These are phyloP conservation scores for Epizoanthus scotinus DNA, from an alignment of 92 coral and sea anemone species.

Conservation along the genomic window DNA sequence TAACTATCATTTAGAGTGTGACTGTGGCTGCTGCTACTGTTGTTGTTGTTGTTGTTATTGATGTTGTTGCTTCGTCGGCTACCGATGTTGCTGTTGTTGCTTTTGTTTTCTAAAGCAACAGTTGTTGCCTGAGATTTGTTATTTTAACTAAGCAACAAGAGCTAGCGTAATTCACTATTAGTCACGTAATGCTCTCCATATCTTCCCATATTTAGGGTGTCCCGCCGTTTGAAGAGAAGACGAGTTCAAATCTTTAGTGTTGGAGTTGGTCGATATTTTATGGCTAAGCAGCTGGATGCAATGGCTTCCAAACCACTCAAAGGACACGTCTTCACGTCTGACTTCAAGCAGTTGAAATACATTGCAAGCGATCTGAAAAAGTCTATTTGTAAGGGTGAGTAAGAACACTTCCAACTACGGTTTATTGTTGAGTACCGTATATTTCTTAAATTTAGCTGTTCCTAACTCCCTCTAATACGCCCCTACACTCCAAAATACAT, in stretches of 20 bases:
- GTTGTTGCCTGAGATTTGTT: no score
- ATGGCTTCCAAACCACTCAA: conserved; percentile 67
- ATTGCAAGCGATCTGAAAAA: conserved; percentile 69
- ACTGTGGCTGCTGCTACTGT: no score
- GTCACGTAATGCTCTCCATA: no score
- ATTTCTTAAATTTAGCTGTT: background rate
- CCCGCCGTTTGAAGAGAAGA: conserved; percentile 43
- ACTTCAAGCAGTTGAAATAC: conserved; percentile 77
- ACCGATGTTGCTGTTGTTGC: no score
- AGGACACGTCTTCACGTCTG: conserved; percentile 81
- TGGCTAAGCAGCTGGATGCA: conserved; percentile 63
- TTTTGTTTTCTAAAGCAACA: no score
- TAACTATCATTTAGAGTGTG: no score
- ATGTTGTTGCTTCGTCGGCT: no score
- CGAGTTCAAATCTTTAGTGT: conserved; percentile 63
- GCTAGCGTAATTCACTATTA: no score
- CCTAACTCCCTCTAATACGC: no score
- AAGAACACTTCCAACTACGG: background rate
- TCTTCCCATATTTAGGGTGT: background rate
- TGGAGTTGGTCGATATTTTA: conserved; percentile 81
- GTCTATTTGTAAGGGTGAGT: conserved; percentile 75
- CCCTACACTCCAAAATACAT: no score
- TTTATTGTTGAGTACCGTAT: background rate
- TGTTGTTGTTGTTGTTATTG: no score
- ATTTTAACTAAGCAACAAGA: no score